These are phyloP conservation scores for Lethenteron camtschaticum DNA, from an alignment of 2,113 vertebrate species.

Conservation along the genomic window DNA sequence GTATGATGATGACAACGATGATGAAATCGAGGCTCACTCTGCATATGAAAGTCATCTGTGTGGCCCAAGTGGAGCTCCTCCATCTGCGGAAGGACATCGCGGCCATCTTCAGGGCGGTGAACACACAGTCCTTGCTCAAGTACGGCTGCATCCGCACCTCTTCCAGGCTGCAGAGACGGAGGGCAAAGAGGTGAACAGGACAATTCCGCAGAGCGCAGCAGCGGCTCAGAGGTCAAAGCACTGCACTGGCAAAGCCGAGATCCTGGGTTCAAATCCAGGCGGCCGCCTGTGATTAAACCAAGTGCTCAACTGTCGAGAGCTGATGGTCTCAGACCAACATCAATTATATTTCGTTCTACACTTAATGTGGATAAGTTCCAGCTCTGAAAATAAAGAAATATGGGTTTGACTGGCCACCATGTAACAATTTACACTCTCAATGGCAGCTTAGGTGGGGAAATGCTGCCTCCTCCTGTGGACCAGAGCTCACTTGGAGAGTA, in stretches of 20 bases:
- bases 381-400: too few relatives aligned
- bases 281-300: not conserved
- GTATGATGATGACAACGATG: too few relatives aligned
- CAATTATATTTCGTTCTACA: not conserved
- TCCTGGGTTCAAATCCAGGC: not conserved
- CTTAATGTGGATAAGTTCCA: too few relatives aligned
- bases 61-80: slow-evolving; percentile 94
- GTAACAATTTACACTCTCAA: too few relatives aligned
- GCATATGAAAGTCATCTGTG: slow-evolving; percentile 85
- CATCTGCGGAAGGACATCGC: slow-evolving; percentile 94
- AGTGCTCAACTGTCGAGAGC: not conserved
- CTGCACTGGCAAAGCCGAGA: not conserved
- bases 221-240: not conserved
- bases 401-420: too few relatives aligned
- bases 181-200: not conserved
- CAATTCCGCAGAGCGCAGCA: not conserved
- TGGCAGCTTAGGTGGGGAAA: too few relatives aligned
- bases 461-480: too few relatives aligned
- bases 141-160: slow-evolving; percentile 96
- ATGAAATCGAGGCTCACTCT: slow-evolving; percentile 35
- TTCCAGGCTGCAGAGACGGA: slow-evolving; percentile 41
- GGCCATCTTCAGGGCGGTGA: slow-evolving; percentile 95
- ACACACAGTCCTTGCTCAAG: slow-evolving; percentile 93
- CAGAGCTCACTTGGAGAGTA: not conserved
- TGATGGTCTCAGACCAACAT: too few relatives aligned